phyloP scores from a whole-genome alignment of 2,888 invertebrate genomes.

The Dastarcus helophoroides region DNA sequence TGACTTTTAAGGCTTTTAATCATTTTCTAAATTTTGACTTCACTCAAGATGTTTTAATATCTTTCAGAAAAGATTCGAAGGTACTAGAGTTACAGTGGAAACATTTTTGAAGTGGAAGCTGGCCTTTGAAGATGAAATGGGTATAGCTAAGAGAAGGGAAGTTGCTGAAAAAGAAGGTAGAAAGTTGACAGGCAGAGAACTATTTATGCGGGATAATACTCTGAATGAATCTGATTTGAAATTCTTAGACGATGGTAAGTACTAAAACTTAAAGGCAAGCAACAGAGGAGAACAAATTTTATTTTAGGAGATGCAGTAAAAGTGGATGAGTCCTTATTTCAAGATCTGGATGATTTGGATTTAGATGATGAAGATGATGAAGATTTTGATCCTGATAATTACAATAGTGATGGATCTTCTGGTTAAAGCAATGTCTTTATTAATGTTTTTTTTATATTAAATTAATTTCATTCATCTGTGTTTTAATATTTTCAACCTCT shows the following conservation, averaged over 20 bases:
- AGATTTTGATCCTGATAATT: slow-evolving; percentile 46
- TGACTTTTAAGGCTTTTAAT: too few species aligned
- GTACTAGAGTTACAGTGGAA: slow-evolving; percentile 90
- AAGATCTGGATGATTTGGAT: slow-evolving; percentile 77
- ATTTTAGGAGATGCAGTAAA: slow-evolving; percentile 65
- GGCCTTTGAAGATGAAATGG: slow-evolving; percentile 83
- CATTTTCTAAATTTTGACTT: too few species aligned
- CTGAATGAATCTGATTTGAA: slow-evolving; percentile 94
- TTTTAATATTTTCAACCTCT: too few species aligned
- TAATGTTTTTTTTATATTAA: too few species aligned
- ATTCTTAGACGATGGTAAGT: slow-evolving; percentile 75
- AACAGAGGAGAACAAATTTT: slow-evolving; percentile 1
- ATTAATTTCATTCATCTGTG: too few species aligned
- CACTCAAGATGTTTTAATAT: too few species aligned
- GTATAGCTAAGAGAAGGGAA: slow-evolving; percentile 59
- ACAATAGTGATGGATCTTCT: slow-evolving; percentile 22
- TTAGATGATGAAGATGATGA: slow-evolving; percentile 52
- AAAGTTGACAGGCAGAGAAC: slow-evolving; percentile 84
- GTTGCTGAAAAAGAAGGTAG: slow-evolving; percentile 59
- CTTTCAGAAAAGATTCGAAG: slow-evolving; percentile 94
- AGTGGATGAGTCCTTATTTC: slow-evolving; percentile 88
- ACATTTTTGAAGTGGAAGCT: slow-evolving; percentile 91
- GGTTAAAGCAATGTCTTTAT: too few species aligned
- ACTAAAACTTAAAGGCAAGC: neutral
- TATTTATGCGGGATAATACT: slow-evolving; percentile 87